Conservation (phyloP, 2,113 vertebrate species). For the Malurus alboscapulatus region DNA sequence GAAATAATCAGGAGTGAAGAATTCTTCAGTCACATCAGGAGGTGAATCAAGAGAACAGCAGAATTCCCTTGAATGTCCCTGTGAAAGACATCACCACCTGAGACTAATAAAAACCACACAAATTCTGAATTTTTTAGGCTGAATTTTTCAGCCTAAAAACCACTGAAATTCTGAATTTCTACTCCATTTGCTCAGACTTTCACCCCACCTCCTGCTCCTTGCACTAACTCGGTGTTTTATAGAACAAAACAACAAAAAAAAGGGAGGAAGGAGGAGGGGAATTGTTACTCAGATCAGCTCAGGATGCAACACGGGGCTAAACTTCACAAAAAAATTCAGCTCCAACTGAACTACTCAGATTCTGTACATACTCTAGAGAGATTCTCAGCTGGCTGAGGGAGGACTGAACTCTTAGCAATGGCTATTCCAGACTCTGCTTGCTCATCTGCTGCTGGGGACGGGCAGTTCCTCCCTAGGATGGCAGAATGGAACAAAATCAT, state of each 20-base stretch:
- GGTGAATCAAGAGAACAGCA: slow-evolving; percentile 31
- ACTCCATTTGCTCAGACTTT: not conserved
- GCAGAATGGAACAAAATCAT: slow-evolving; percentile 1
- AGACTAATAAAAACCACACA: not conserved
- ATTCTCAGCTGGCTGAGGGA: not conserved
- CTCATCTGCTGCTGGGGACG: not conserved
- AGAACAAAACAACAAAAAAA: not conserved
- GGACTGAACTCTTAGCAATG: not conserved
- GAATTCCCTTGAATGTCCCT: slow-evolving; percentile 17
- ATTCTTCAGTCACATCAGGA: slow-evolving; percentile 63
- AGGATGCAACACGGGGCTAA: not conserved
- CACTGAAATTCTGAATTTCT: not conserved
- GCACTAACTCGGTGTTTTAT: not conserved
- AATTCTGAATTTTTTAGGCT: not conserved
- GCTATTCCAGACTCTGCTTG: not conserved
- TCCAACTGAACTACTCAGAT: not conserved
- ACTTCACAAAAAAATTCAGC: not conserved
- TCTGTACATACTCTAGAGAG: slow-evolving; percentile 44
- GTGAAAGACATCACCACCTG: not conserved
- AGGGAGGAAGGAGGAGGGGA: fast-evolving
- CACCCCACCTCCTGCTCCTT: not conserved
- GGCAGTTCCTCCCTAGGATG: slow-evolving; percentile 54
- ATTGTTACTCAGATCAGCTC: not conserved
- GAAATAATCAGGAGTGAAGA: slow-evolving; percentile 64
- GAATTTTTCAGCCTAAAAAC: not conserved